Evolutionary conservation across 1,140 invertebrate genomes (phyloP).

Genomic region (Hydropsyche tenuis): DNA sequence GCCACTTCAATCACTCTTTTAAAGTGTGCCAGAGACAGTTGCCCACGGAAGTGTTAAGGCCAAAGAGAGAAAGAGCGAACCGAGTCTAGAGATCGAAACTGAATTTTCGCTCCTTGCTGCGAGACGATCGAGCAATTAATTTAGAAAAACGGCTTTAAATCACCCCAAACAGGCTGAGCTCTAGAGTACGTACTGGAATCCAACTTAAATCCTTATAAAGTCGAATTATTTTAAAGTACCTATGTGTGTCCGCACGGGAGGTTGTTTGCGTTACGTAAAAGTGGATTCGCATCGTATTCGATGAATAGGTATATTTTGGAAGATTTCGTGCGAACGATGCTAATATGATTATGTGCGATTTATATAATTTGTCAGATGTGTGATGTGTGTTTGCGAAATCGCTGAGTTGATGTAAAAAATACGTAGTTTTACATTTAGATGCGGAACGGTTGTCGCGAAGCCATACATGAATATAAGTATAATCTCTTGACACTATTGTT

Average conservation of each 20-base stretch:
- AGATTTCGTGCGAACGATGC: too few relatives aligned
- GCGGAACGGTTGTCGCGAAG: background rate
- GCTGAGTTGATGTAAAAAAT: background rate
- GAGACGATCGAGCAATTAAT: slow-evolving; percentile 18
- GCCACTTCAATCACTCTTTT: slow-evolving; percentile 25
- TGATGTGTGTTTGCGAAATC: too few relatives aligned
- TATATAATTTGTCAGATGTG: too few relatives aligned
- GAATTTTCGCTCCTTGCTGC: background rate
- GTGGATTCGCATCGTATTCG: too few relatives aligned
- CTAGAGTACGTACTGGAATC: too few relatives aligned
- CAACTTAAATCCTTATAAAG: too few relatives aligned
- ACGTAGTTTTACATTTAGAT: slow-evolving; percentile 1
- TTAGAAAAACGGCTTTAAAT: slow-evolving; percentile 9
- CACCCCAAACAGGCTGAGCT: too few relatives aligned
- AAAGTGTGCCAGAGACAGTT: background rate
- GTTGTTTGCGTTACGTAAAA: too few relatives aligned
- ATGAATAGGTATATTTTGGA: too few relatives aligned
- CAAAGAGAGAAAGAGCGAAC: background rate
- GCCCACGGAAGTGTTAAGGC: too few relatives aligned
- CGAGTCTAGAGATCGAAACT: background rate
- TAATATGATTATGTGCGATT: background rate
- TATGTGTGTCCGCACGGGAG: too few relatives aligned
- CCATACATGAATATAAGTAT: background rate
- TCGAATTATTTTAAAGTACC: too few relatives aligned
- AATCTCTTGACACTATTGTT: slow-evolving; percentile 18